phyloP scores from a whole-genome alignment of 1,140 invertebrate genomes.

The Anoplophora glabripennis region DNA sequence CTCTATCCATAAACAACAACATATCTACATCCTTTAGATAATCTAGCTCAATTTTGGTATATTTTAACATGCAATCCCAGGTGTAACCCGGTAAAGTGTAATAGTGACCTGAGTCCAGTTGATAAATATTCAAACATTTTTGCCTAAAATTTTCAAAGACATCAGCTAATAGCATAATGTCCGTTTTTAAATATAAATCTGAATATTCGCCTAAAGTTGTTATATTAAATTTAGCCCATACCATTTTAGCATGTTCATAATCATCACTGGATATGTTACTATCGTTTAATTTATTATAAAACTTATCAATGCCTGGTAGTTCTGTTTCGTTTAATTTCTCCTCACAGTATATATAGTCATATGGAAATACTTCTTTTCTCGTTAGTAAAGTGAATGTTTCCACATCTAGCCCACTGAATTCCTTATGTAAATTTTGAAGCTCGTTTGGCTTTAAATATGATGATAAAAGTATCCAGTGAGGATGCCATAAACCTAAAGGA shows the following conservation, averaged over 20 bases:
- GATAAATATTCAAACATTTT: conserved; percentile 38
- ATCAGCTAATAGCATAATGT: conserved; percentile 49
- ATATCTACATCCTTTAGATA: conserved; percentile 47
- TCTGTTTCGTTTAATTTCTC: conserved; percentile 25
- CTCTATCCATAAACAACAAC: conserved; percentile 43
- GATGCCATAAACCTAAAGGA: conserved; percentile 23
- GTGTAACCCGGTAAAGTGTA: conserved; percentile 43
- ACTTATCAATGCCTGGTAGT: conserved; percentile 1
- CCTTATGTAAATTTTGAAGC: conserved; percentile 3
- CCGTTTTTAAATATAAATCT: conserved; percentile 48
- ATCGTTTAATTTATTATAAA: conserved; percentile 40
- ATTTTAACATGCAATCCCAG: conserved; percentile 39
- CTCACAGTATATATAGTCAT: conserved; percentile 40
- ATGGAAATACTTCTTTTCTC: conserved; percentile 43
- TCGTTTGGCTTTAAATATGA: conserved; percentile 21
- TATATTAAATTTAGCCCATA: conserved; percentile 52
- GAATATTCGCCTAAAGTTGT: conserved; percentile 47
- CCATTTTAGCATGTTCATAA: conserved; percentile 41
- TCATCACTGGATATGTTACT: conserved; percentile 40
- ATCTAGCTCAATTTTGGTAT: conserved; percentile 36
- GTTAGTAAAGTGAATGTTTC: conserved; percentile 37
- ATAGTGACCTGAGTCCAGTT: conserved; percentile 44
- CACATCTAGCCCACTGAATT: conserved; percentile 8
- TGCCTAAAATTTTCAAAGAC: conserved; percentile 49
- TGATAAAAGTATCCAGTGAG: conserved; percentile 17